These are phyloP conservation scores for Chloropsis hardwickii DNA, from an alignment of 2,113 vertebrate genomes.

Conservation along the genomic window DNA sequence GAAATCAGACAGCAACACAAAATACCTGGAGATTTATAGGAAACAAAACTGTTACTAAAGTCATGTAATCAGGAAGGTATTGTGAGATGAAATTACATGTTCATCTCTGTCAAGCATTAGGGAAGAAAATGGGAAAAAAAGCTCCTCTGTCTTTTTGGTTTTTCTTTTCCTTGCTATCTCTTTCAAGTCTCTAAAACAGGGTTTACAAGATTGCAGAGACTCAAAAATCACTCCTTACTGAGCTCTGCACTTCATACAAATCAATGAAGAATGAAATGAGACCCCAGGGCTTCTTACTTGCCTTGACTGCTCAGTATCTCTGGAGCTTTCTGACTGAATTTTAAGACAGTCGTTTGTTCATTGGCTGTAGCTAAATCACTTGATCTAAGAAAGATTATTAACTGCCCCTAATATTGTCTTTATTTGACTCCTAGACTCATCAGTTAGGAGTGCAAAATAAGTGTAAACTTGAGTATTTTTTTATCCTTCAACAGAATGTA, in stretches of 20 bases:
- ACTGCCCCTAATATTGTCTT: not conserved
- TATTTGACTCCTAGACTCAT: not conserved
- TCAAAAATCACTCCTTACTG: not conserved
- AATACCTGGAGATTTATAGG: constrained; percentile 8
- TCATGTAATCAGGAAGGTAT: not conserved
- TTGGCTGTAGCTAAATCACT: not conserved
- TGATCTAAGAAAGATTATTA: not conserved
- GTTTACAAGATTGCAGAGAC: not conserved
- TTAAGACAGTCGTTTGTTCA: not conserved
- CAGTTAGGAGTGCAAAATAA: not conserved
- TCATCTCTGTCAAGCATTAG: not conserved
- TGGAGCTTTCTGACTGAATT: not conserved
- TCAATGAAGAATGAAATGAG: not conserved
- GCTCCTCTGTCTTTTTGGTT: not conserved
- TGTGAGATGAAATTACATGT: not conserved
- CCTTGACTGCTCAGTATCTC: not conserved
- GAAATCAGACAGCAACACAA: not conserved
- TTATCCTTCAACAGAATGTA: not conserved
- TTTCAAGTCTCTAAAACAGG: not conserved
- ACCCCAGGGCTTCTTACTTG: not conserved
- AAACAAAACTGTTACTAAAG: constrained; percentile 3
- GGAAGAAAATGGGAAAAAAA: not conserved
- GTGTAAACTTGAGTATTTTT: not conserved
- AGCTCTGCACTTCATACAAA: not conserved
- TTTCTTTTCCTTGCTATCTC: not conserved